phyloP scores from a whole-genome alignment of 2,113 vertebrate species.

The Apodemus speciosus region DNA sequence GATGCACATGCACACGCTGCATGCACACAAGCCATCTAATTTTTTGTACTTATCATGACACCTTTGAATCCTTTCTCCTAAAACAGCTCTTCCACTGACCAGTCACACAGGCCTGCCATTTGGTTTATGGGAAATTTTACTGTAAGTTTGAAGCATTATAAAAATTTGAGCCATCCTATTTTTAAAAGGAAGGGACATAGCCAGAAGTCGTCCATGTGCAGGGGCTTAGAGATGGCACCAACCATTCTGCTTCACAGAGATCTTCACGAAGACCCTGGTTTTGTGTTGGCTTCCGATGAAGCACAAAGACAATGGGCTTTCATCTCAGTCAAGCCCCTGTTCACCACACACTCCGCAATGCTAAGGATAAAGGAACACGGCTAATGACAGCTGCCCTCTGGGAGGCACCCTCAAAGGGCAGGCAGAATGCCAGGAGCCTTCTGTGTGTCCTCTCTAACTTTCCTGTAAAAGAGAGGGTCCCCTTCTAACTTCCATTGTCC shows the following conservation, averaged over 20 bases:
- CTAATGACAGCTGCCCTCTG: background rate
- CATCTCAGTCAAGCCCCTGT: slow-evolving; percentile 4
- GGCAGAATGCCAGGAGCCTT: background rate
- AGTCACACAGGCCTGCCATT: background rate
- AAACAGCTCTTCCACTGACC: background rate
- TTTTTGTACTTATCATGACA: background rate
- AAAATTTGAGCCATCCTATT: background rate
- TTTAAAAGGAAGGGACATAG: background rate
- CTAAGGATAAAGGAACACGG: background rate
- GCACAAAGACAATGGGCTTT: background rate
- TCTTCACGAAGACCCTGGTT: background rate
- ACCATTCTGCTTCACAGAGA: background rate
- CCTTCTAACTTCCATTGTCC: background rate
- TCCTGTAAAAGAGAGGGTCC: background rate
- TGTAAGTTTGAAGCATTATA: background rate
- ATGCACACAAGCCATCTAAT: background rate
- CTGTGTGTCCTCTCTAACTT: background rate
- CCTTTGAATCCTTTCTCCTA: background rate
- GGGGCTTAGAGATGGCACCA: background rate
- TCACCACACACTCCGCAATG: background rate
- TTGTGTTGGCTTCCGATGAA: background rate
- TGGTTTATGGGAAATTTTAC: background rate
- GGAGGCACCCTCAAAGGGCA: background rate
- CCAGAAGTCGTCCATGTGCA: background rate
- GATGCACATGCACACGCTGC: too few relatives aligned